Evolutionary conservation across 2,113 vertebrate genomes (phyloP), one percentile per base, ranked within the genome.

Genomic region (Uria aalge): DNA sequence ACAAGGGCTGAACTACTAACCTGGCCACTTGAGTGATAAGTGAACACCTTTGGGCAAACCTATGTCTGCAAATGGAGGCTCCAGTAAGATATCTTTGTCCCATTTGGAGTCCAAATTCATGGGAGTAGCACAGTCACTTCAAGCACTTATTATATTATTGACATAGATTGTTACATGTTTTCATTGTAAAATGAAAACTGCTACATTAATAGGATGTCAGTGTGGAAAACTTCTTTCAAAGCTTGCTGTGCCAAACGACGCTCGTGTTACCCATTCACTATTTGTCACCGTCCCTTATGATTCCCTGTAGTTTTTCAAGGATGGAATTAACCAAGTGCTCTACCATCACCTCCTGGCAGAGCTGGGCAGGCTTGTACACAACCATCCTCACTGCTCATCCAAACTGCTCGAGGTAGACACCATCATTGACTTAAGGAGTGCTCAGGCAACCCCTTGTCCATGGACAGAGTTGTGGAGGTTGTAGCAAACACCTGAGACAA

Each of bases 221-320:
- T 15, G 29, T 48, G 55, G 50, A 80, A 84, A 90, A 19, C 5
- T 8, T 93, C 38, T 86, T 87, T 55, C 45, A 77, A 77, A 80
- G 2, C 15, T 52, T 68, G 16, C 36, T 56, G 26, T 81, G 69
- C 15, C 10, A 27, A 59, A 23, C 0, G 0, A 50, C 50, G n/a
- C 17, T 43, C n/a, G 9, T 3, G 1, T 57, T 50, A 50, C 17
- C 34, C 41, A 9, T 7, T 43, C 50, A 21, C 19, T 52, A 57
- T 66, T 88, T 79, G 29, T 43, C 55, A 60, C 30, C 13, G 34
- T 66, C 40, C 15, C 17, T 73, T 60, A 69, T 12, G 18, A 14
- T 76, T 80, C 24, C 12, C 64, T 23, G 10, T 18, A 60, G 11
- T 24, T 83, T 62, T 71, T 55, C 40, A 32, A 69, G 32, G n/a